These are phyloP conservation scores for Eonycteris spelaea DNA, from an alignment of 2,113 vertebrate genomes.

Conservation along the genomic window DNA sequence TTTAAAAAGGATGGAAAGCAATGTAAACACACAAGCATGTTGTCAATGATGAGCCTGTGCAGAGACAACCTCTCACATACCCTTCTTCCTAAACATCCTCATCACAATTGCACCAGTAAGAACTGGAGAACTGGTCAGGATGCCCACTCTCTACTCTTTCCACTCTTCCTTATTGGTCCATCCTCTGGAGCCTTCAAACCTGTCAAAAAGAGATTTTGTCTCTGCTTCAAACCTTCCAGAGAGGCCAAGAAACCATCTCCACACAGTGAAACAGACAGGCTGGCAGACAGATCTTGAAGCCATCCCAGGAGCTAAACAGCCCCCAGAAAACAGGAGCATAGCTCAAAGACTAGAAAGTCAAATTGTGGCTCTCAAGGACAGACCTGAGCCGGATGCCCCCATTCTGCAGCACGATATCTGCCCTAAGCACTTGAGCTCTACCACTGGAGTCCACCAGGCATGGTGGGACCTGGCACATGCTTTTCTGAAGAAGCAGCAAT, in stretches of 20 bases:
- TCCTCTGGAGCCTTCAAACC: neutral
- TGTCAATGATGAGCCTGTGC: neutral
- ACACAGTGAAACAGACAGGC: neutral
- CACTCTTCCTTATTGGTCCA: neutral
- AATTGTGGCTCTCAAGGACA: neutral
- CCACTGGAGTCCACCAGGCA: neutral
- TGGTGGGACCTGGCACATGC: neutral
- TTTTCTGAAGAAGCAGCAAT: neutral
- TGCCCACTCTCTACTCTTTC: neutral
- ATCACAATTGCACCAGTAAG: accelerated
- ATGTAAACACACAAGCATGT: neutral
- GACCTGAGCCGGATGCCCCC: neutral
- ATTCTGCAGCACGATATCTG: neutral
- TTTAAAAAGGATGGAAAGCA: neutral
- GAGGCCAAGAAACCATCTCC: neutral
- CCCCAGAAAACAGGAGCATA: neutral
- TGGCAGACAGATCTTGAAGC: neutral
- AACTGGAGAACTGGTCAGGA: neutral
- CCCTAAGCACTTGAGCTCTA: neutral
- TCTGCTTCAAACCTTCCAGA: neutral
- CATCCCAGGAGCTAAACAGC: neutral
- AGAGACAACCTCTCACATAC: neutral
- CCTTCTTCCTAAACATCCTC: accelerated
- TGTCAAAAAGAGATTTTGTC: neutral
- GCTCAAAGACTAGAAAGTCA: neutral